A percentile compares a stretch with the other conserved stretches of the same genome.
Conservation (phyloP, 2,888 invertebrate species). For the Yponomeuta sedellus region DNA sequence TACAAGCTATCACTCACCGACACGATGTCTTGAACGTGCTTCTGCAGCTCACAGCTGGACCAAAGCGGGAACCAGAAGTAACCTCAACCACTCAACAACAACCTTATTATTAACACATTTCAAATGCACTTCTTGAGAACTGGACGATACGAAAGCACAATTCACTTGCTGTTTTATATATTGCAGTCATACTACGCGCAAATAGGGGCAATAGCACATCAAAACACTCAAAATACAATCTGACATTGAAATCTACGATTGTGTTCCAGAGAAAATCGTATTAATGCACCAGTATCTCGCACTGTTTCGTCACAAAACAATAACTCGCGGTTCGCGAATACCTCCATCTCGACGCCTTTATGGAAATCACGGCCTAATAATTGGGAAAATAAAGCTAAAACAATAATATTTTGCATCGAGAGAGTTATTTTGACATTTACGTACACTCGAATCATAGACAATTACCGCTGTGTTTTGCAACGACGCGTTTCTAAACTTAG, state of each 20-base stretch:
- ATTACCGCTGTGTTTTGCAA: background rate
- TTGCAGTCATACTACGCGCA: conserved; percentile 18
- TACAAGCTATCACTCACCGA: conserved; percentile 69
- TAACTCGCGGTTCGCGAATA: conserved; percentile 34
- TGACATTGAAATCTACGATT: conserved; percentile 38
- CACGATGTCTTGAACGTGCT: conserved; percentile 48
- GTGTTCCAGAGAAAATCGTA: background rate
- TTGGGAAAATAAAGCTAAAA: conserved; percentile 37
- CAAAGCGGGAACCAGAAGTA: conserved; percentile 70
- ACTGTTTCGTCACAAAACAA: conserved; percentile 1
- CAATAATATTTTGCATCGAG: conserved; percentile 67
- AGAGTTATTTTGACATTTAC: conserved; percentile 53
- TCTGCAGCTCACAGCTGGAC: conserved; percentile 36
- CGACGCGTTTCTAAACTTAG: background rate
- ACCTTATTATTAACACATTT: background rate
- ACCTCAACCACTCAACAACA: conserved; percentile 54
- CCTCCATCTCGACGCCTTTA: conserved; percentile 55
- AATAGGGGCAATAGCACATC: conserved; percentile 33
- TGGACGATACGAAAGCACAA: conserved; percentile 27
- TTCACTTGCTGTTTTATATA: conserved; percentile 17
- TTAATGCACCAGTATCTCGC: background rate
- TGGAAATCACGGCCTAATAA: conserved; percentile 23
- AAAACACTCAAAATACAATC: conserved; percentile 60
- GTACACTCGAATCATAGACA: conserved; percentile 7
- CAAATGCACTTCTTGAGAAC: conserved; percentile 25